These are phyloP conservation scores for Pipistrellus pygmaeus DNA, from an alignment of 2,797 vertebrate genomes.

Conservation along the genomic window DNA sequence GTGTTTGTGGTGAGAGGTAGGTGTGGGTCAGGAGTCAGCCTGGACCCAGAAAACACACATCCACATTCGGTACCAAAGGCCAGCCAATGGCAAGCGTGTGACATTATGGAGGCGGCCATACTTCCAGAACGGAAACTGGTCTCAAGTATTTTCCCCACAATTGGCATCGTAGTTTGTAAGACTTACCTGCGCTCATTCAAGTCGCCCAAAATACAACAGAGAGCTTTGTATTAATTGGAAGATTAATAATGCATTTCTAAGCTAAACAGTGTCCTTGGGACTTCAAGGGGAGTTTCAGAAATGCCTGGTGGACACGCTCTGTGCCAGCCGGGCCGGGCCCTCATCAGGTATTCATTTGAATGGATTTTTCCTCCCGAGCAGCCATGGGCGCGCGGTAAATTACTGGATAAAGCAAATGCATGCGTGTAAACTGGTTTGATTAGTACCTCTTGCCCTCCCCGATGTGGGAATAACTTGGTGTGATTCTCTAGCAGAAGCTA, in stretches of 20 bases:
- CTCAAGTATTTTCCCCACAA: not conserved
- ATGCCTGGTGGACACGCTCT: fast-evolving
- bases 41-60: fast-evolving
- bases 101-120: not conserved
- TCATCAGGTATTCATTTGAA: not conserved
- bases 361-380: not conserved
- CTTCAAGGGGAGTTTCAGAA: not conserved
- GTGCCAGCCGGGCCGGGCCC: not conserved
- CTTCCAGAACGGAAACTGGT: not conserved
- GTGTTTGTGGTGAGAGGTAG: fast-evolving
- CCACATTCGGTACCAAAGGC: not conserved
- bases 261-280: not conserved
- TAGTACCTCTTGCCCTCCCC: not conserved
- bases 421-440: not conserved
- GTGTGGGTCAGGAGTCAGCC: not conserved
- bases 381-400: not conserved
- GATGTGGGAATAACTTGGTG: not conserved
- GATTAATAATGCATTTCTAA: slow-evolving; percentile 56
- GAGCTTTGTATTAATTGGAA: slow-evolving; percentile 25
- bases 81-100: fast-evolving
- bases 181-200: slow-evolving; percentile 1
- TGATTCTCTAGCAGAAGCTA: not conserved
- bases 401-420: not conserved
- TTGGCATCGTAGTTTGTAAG: not conserved
- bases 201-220: not conserved